Conservation (phyloP, 2,113 vertebrate species). For the Erythrocercus mccallii region DNA sequence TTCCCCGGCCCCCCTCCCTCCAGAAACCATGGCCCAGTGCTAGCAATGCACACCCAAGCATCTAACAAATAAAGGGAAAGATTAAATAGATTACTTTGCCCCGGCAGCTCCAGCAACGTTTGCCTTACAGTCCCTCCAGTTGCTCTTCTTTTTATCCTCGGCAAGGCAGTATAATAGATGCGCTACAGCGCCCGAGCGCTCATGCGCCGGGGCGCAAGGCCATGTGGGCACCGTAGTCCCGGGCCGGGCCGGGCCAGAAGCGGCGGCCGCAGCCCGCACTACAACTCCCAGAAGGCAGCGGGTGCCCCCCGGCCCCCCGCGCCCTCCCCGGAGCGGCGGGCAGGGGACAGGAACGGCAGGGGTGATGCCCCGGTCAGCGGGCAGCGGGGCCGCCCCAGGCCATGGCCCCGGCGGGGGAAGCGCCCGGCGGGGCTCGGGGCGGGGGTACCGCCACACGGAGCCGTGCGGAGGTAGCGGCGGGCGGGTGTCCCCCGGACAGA, state of each 20-base stretch:
- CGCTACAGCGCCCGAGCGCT: constrained; percentile 83
- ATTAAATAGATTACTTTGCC: constrained; percentile 83
- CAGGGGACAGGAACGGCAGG: constrained; percentile 31
- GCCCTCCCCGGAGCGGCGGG: constrained; percentile 25
- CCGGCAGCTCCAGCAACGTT: constrained; percentile 81
- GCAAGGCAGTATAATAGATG: constrained; percentile 93
- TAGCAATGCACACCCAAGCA: constrained; percentile 29
- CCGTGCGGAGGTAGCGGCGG: not conserved
- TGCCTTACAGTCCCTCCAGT: constrained; percentile 76
- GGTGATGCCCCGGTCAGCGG: constrained; percentile 17
- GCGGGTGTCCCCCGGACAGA: not conserved
- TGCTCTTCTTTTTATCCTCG: constrained; percentile 85
- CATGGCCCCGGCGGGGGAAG: not conserved
- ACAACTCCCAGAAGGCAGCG: constrained; percentile 66
- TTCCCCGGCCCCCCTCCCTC: constrained; percentile 21
- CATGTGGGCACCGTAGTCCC: constrained; percentile 81
- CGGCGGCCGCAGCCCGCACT: constrained; percentile 49
- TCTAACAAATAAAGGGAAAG: constrained; percentile 63
- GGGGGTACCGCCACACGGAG: not conserved
- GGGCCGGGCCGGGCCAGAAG: not conserved
- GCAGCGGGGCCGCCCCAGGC: not conserved
- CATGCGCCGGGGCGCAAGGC: constrained; percentile 79
- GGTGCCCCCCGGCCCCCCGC: not conserved
- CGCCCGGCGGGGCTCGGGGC: not conserved
- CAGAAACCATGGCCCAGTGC: constrained; percentile 19